Evolutionary conservation across 2,888 invertebrate species (phyloP).

Genomic region (Tenthredo amoena): DNA sequence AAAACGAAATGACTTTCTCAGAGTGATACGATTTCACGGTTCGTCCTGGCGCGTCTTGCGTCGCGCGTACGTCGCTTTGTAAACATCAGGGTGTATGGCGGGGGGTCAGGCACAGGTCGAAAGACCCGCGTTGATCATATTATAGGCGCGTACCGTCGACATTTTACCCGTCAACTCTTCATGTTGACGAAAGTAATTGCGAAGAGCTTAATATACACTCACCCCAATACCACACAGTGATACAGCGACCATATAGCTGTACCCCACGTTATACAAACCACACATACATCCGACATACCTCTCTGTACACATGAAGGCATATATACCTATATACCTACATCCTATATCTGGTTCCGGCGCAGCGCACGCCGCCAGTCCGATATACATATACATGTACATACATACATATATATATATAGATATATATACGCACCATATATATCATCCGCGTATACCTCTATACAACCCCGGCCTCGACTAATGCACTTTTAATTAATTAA

Average conservation of each 20-base stretch:
- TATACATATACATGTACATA: not conserved
- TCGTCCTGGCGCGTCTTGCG: not conserved
- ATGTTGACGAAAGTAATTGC: constrained; percentile 71
- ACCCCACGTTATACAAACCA: not conserved
- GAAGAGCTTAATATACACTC: not conserved
- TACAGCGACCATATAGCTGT: not conserved
- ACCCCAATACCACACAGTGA: not conserved
- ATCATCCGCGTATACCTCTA: constrained; percentile 27
- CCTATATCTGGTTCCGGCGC: constrained; percentile 41
- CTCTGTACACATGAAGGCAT: not conserved
- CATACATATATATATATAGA: too few species aligned
- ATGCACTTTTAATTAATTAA: constrained; percentile 79
- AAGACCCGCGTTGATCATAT: constrained; percentile 5
- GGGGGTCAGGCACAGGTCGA: constrained; percentile 28
- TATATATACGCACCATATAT: not conserved
- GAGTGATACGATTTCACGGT: constrained; percentile 33
- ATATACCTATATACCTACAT: not conserved
- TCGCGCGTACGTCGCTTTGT: constrained; percentile 8
- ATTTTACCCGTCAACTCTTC: constrained; percentile 55
- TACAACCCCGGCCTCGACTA: constrained; percentile 65
- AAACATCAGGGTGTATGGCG: constrained; percentile 28
- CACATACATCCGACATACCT: constrained; percentile 3
- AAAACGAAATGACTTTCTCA: constrained; percentile 22
- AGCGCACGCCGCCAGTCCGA: constrained; percentile 30
- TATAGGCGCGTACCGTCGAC: constrained; percentile 25